These are phyloP conservation scores for Melospiza georgiana DNA, from an alignment of 2,113 vertebrate species.

Conservation along the genomic window DNA sequence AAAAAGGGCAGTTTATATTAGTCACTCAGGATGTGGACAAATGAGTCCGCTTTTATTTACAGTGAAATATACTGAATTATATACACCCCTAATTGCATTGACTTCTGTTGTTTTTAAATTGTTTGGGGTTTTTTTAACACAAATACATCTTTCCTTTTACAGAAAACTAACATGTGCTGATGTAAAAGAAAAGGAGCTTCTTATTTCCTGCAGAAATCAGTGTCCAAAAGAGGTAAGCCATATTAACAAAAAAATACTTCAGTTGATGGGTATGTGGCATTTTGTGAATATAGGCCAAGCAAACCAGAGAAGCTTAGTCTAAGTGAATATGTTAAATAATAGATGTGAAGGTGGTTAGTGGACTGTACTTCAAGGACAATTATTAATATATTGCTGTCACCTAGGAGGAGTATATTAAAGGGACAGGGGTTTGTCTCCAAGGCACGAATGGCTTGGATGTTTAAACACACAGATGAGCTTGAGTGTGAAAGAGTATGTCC, in stretches of 20 bases:
- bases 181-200: slow-evolving; percentile 73
- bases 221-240: slow-evolving; percentile 91
- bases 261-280: background rate
- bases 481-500: background rate
- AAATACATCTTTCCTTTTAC: background rate
- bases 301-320: background rate
- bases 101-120: background rate
- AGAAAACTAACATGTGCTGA: slow-evolving; percentile 85
- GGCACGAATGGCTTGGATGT: background rate
- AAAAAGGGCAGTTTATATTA: background rate
- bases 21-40: background rate
- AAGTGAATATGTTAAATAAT: background rate
- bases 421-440: background rate
- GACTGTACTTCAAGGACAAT: background rate
- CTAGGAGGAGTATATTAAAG: background rate
- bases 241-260: background rate
- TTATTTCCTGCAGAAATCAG: slow-evolving; percentile 92
- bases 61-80: background rate
- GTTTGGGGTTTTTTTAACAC: background rate
- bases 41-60: background rate
- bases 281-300: background rate
- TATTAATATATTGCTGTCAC: background rate
- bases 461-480: background rate
- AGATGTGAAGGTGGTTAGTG: background rate
- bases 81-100: background rate